phyloP scores from a whole-genome alignment of 2,888 invertebrate genomes.

The Drosophila maculinotata region DNA sequence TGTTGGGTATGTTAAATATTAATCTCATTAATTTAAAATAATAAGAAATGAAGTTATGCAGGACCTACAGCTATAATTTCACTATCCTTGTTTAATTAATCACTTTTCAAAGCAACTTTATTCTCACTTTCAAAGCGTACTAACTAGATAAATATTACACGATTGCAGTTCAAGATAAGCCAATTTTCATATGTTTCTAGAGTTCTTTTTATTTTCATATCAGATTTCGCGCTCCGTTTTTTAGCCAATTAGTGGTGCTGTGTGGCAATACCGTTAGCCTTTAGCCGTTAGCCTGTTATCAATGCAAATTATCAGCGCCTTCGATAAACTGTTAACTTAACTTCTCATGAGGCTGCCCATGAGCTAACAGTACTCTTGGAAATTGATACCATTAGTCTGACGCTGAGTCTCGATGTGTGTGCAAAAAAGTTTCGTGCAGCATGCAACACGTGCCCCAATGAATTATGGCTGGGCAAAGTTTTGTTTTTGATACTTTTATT shows the following conservation, averaged over 20 bases:
- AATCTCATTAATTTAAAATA: too few relatives aligned
- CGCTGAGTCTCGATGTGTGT: constrained; percentile 6
- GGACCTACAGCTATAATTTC: too few relatives aligned
- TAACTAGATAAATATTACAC: not conserved
- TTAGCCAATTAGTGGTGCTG: constrained; percentile 35
- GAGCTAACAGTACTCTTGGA: constrained; percentile 58
- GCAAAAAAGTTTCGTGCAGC: constrained; percentile 65
- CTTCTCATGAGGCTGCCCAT: constrained; percentile 32
- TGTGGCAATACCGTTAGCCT: constrained; percentile 44
- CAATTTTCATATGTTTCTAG: not conserved
- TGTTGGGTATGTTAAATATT: too few relatives aligned
- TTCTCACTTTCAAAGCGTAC: not conserved
- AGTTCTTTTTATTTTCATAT: not conserved
- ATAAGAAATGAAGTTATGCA: too few relatives aligned
- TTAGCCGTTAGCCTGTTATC: constrained; percentile 56
- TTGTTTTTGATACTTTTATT: constrained; percentile 2
- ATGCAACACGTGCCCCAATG: constrained; percentile 76
- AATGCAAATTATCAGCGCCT: constrained; percentile 62
- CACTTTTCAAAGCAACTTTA: too few relatives aligned
- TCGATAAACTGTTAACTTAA: constrained; percentile 62
- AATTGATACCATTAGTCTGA: constrained; percentile 70
- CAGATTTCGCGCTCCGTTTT: not conserved
- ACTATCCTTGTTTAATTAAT: too few relatives aligned
- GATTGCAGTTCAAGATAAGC: not conserved
- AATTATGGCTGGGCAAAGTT: constrained; percentile 63